Evolutionary conservation across 2,113 vertebrate genomes (phyloP), one percentile per base, ranked within the genome.

Genomic region (Cnemophilus loriae): DNA sequence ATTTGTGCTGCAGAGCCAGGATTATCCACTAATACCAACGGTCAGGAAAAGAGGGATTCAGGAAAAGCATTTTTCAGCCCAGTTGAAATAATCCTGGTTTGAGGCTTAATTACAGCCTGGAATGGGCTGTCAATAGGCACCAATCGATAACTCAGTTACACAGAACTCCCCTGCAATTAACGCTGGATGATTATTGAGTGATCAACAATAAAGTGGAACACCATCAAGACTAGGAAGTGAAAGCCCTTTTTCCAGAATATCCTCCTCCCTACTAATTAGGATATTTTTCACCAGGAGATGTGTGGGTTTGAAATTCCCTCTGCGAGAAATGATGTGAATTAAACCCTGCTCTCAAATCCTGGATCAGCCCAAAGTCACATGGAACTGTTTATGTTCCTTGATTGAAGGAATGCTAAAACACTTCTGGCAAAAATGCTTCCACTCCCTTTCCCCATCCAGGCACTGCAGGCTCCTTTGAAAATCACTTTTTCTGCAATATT

Each of bases 361-460:
- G 92, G 63, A 90, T 90, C 90, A 55, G 83, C 27, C 71, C 64
- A 47, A 50, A 92, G 87, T 96, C 96, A 94, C 95, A 96, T 88
- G 95, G 96, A 96, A 96, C 93, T 96, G 91, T 95, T 96, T 93
- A 94, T 93, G 17, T 35, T 23, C 79, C 90, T 59, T 96, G 93
- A 97, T 65, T 95, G 95, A 94, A 88, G 52, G 90, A 91, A 95
- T 76, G 89, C 87, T 96, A 42, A 95, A 96, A 91, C 75, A 90
- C 80, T 95, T 78, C 87, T 95, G 93, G 91, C 9, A 13, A 94
- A 93, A 93, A 89, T 42, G 71, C 71, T 61, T 79, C 90, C 69
- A 84, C 65, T 86, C 82, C 93, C 75, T 52, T 41, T 95, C 85
- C 79, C 70, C 79, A 52, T 14, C n/a, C 50, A 74, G 74, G 50